Percentiles rank a stretch among this genome's conserved stretches.
phyloP scores from a whole-genome alignment of 1,140 invertebrate genomes.

The Papilio glaucus region DNA sequence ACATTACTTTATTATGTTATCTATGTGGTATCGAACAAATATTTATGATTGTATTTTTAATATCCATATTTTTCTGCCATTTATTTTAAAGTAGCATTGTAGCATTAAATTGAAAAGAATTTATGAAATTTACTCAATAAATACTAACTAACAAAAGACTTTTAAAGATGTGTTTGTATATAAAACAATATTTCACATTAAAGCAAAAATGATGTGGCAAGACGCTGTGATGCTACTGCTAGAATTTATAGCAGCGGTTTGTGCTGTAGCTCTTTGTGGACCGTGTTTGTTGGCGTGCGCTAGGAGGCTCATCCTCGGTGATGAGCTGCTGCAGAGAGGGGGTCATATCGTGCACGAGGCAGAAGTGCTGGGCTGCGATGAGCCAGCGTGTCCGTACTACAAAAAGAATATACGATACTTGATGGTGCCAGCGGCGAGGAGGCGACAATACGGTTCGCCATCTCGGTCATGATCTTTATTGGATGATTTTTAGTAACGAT shows the following conservation, averaged over 20 bases:
- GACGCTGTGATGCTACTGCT: constrained; percentile 69
- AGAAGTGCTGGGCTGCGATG: constrained; percentile 74
- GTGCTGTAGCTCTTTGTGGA: constrained; percentile 70
- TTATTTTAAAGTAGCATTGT: constrained; percentile 4
- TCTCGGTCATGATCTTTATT: constrained; percentile 48
- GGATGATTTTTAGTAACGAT: constrained; percentile 37
- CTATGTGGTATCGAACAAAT: constrained; percentile 1
- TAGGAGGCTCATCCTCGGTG: constrained; percentile 63
- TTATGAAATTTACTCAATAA: neutral
- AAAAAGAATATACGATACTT: constrained; percentile 72
- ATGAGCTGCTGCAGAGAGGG: constrained; percentile 60
- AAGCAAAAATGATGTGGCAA: constrained; percentile 59
- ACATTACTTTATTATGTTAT: constrained; percentile 7
- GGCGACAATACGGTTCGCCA: constrained; percentile 58
- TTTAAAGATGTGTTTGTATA: constrained; percentile 11
- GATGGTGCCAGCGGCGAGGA: constrained; percentile 65
- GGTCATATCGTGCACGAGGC: constrained; percentile 58
- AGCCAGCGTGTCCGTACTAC: constrained; percentile 76
- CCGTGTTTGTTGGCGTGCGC: constrained; percentile 71
- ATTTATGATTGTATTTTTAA: constrained; percentile 3
- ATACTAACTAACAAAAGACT: neutral
- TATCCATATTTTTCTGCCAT: neutral
- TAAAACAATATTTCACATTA: constrained; percentile 1
- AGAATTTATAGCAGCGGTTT: constrained; percentile 69
- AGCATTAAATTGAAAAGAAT: neutral